Evolutionary conservation across 2,113 vertebrate genomes (phyloP).

Genomic region (Hydrochoerus hydrochaeris): DNA sequence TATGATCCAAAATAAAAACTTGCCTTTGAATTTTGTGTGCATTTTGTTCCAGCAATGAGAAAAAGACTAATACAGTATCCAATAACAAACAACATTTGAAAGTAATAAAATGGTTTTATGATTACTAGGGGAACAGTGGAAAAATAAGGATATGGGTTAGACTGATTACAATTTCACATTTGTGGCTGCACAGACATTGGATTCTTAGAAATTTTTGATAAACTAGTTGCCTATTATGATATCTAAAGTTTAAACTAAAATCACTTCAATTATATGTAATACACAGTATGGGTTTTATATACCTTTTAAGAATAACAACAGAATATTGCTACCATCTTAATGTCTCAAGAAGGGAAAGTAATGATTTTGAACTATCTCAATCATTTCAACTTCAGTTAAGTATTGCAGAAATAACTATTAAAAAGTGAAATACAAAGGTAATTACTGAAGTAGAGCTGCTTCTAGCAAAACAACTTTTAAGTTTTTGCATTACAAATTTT

Average conservation of each 20-base stretch:
- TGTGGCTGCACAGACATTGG: background rate
- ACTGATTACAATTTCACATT: background rate
- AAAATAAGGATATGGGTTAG: background rate
- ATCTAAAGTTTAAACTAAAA: background rate
- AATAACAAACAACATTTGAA: constrained; percentile 40
- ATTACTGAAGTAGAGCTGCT: constrained; percentile 58
- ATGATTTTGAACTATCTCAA: background rate
- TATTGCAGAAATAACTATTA: constrained; percentile 46
- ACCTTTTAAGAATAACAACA: background rate
- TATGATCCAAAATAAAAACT: background rate
- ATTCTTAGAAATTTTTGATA: constrained; percentile 26
- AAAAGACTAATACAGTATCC: background rate
- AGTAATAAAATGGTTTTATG: constrained; percentile 25
- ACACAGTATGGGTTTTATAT: background rate
- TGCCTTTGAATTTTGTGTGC: background rate
- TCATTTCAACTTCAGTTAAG: constrained; percentile 1
- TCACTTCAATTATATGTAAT: background rate
- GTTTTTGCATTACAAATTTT: constrained; percentile 26
- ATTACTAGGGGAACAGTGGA: background rate
- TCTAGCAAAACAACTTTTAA: constrained; percentile 19
- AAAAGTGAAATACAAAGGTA: background rate
- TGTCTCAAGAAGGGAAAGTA: background rate
- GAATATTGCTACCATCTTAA: constrained; percentile 18
- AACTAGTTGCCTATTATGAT: background rate
- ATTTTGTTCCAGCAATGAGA: background rate